These are phyloP conservation scores for Hanleya hanleyi DNA, from an alignment of 2,888 invertebrate genomes.

Conservation along the genomic window DNA sequence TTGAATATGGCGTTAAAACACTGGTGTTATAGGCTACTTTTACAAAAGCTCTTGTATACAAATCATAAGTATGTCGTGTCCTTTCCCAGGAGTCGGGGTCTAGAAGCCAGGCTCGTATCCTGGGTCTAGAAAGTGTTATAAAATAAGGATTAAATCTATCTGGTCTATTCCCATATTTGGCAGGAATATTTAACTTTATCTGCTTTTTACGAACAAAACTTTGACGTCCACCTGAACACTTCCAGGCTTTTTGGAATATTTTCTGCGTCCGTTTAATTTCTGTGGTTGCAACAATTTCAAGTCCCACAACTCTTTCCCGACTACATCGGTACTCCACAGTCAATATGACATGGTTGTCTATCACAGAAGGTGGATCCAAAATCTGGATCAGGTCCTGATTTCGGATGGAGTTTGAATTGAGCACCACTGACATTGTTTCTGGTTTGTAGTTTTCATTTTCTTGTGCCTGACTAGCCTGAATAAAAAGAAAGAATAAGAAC, in stretches of 20 bases:
- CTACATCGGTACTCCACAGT: slow-evolving; percentile 46
- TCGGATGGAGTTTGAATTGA: slow-evolving; percentile 16
- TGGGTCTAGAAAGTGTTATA: slow-evolving; percentile 33
- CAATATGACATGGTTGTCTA: slow-evolving; percentile 31
- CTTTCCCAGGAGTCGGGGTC: slow-evolving; percentile 39
- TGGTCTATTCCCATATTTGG: slow-evolving; percentile 45
- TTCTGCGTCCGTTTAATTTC: slow-evolving; percentile 19
- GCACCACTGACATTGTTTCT: slow-evolving; percentile 33
- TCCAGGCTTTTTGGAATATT: slow-evolving; percentile 46
- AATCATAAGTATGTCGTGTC: slow-evolving; percentile 23
- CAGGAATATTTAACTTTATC: slow-evolving; percentile 40
- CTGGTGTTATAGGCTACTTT: slow-evolving; percentile 41
- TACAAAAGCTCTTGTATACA: slow-evolving; percentile 38
- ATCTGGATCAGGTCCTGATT: slow-evolving; percentile 47
- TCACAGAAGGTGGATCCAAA: slow-evolving; percentile 34
- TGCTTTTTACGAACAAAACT: slow-evolving; percentile 18
- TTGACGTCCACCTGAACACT: slow-evolving; percentile 29
- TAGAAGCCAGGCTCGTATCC: slow-evolving; percentile 54
- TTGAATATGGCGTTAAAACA: slow-evolving; percentile 48
- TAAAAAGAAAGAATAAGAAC: too few species aligned
- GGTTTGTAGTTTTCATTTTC: slow-evolving; percentile 11
- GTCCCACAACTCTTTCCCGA: slow-evolving; percentile 37
- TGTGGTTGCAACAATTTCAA: slow-evolving; percentile 40
- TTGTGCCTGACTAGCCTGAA: too few species aligned
- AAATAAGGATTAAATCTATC: slow-evolving; percentile 46